phyloP scores from a whole-genome alignment of 2,113 vertebrate species.

The Myiozetetes cayanensis region DNA sequence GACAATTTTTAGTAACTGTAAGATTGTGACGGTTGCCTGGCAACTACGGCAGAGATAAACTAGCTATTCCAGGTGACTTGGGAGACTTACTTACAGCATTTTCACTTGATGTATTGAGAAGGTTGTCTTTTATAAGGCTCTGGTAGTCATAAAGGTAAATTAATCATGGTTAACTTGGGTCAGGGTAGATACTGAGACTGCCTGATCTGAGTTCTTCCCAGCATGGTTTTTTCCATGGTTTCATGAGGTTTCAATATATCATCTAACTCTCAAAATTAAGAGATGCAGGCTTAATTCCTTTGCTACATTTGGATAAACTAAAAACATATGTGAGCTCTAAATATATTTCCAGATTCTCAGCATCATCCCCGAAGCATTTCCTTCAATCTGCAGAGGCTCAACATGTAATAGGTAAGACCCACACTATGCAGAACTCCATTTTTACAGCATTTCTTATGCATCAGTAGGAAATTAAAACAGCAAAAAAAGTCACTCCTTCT shows the following conservation, averaged over 20 bases:
- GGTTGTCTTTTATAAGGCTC: not conserved
- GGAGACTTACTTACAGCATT: not conserved
- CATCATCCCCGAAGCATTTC: not conserved
- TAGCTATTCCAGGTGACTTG: constrained; percentile 30
- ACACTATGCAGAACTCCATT: not conserved
- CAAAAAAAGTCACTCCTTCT: not conserved
- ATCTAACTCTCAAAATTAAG: not conserved
- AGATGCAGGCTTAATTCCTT: not conserved
- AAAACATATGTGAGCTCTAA: not conserved
- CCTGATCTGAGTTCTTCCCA: not conserved
- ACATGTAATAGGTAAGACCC: not conserved
- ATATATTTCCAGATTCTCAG: not conserved
- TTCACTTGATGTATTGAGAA: not conserved
- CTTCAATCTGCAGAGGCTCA: not conserved
- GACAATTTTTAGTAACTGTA: constrained; percentile 55
- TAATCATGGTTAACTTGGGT: not conserved
- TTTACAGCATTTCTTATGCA: not conserved
- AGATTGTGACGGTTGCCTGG: constrained; percentile 52
- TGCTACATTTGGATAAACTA: not conserved
- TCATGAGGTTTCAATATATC: not conserved
- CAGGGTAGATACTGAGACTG: not conserved
- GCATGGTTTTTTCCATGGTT: not conserved
- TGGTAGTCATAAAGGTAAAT: not conserved
- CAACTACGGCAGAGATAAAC: constrained; percentile 13
- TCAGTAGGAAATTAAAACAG: not conserved